Base-by-base conservation (phyloP, 2,797 vertebrate genomes). In the Tarsius wallacei region DNA sequence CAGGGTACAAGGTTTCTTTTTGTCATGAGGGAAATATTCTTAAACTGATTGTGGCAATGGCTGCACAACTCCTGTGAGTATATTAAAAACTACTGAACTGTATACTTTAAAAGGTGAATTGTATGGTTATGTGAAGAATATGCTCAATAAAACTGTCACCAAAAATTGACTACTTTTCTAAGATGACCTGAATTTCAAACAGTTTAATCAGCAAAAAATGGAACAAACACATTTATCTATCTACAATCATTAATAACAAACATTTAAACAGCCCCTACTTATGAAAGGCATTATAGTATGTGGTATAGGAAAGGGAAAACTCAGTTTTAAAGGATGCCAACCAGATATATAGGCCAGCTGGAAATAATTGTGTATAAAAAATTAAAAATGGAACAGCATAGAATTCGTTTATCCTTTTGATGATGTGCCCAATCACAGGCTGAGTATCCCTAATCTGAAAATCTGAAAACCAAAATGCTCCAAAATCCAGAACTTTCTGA, bases 1-100 rank as follows among this genome's bases (percentile, higher is more conserved):
- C 77, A 47, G 7, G 24, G 33, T 51, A 59, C 21, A 36, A 51
- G 28, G 7, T 74, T 91, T 66, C 36, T 83, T 78, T n/a, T 7
- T 31, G n/a, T 42, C 16, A 68, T 91, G 36, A 87, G 66, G 42
- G 82, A 91, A 95, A 49, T 36, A 17, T 92, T 76, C 88, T 57
- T 59, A 84, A 57, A 78, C 42, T 51, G 57, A 89, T 22, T 76
- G 14, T 17, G 33, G 15, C 33, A 26, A 83, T 8, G 17, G 63
- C 8, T 59, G 17, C 49, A 76, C 49, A 76, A 31, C 47, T 76
- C 73, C 73, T 53, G 49, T n/a, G 49, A 76, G 19, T 51, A 76
- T 19, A 76, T 51, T 53, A 76, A 76, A 76, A 76, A 76, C 74
- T 49, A 76, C 74, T 53, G 49, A 76, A 76, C 21, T 53, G 28